A percentile compares a stretch with the other conserved stretches of the same genome.
Conservation (phyloP, 2,797 vertebrate genomes). For the Sebastes hubbsi region DNA sequence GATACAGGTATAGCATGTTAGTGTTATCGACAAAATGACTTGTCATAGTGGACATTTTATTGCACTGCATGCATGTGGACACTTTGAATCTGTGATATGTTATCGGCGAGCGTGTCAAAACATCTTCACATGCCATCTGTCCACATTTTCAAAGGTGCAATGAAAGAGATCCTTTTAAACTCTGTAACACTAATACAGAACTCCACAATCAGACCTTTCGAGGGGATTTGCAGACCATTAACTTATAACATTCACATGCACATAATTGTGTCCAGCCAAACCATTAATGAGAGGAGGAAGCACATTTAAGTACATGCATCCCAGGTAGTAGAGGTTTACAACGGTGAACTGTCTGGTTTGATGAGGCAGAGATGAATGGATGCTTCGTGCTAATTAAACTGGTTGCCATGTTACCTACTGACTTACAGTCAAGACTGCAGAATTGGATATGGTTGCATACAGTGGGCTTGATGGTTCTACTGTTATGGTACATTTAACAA, state of each 20-base stretch:
- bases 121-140: constrained; percentile 38
- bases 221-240: background rate
- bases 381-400: background rate
- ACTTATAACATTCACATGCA: background rate
- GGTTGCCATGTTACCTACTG: background rate
- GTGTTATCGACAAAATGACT: background rate
- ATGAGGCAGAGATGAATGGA: background rate
- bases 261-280: background rate
- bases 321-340: background rate
- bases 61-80: background rate
- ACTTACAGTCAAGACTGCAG: background rate
- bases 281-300: background rate
- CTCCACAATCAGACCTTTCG: background rate
- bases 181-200: background rate
- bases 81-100: constrained; percentile 20
- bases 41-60: background rate
- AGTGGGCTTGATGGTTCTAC: background rate
- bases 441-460: background rate
- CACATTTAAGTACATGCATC: background rate
- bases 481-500: background rate
- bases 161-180: background rate
- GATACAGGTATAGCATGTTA: background rate
- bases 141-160: constrained; percentile 25
- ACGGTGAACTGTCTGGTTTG: background rate
- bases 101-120: background rate